phyloP scores from a whole-genome alignment of 2,113 vertebrate genomes.

The Mesocricetus auratus region DNA sequence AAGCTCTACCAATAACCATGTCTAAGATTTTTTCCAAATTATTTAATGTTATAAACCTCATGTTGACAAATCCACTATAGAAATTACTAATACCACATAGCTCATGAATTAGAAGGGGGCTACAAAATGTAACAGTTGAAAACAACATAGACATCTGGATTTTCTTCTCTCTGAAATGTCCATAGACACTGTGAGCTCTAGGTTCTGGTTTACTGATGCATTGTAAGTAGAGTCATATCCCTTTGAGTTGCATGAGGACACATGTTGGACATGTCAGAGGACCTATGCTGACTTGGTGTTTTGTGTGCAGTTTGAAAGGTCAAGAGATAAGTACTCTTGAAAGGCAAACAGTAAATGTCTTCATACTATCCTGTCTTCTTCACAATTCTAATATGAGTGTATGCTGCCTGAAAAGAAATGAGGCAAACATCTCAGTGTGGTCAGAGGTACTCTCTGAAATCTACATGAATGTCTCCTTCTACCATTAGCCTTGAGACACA shows the following conservation, averaged over 20 bases:
- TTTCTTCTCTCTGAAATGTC: not conserved
- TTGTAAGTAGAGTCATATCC: not conserved
- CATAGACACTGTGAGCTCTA: not conserved
- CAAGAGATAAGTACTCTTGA: conserved; percentile 12
- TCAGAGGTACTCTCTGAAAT: not conserved
- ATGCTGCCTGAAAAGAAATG: not conserved
- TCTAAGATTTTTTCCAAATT: not conserved
- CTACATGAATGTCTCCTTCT: not conserved
- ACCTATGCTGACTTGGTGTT: not conserved
- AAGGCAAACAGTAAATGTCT: not conserved
- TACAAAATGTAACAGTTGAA: not conserved
- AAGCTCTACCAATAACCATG: not conserved
- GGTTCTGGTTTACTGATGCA: not conserved
- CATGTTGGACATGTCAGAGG: not conserved
- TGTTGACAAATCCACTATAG: not conserved
- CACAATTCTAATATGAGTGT: not conserved
- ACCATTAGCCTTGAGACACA: not conserved
- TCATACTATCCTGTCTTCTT: not conserved
- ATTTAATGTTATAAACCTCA: not conserved
- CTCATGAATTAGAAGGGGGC: not conserved
- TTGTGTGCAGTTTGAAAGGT: not conserved
- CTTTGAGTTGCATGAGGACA: not conserved
- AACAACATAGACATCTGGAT: too few relatives aligned
- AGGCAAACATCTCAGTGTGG: fast-evolving
- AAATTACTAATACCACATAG: not conserved